A percentile compares a stretch with the other conserved stretches of the same genome.
Conservation (phyloP, 2,113 vertebrate genomes). For the Mobula birostris region DNA sequence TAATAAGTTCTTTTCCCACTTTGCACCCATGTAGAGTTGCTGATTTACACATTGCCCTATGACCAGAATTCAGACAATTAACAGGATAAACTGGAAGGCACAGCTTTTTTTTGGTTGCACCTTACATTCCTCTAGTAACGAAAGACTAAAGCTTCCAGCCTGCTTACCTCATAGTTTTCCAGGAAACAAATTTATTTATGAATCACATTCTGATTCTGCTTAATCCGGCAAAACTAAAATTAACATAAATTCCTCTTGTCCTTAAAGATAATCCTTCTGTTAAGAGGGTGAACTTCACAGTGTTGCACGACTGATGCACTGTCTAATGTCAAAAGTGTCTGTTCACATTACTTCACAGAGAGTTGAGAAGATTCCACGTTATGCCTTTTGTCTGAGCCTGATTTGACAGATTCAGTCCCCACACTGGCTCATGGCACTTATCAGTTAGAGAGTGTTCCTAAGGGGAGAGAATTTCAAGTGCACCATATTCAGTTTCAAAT, state of each 20-base stretch:
- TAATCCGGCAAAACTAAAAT: neutral
- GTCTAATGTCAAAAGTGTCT: conserved; percentile 83
- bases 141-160: neutral
- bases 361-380: conserved; percentile 62
- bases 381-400: conserved; percentile 67
- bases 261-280: conserved; percentile 67
- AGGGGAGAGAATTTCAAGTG: conserved; percentile 66
- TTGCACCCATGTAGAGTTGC: neutral
- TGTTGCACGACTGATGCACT: conserved; percentile 61
- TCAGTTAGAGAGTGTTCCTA: conserved; percentile 70
- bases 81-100: neutral
- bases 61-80: neutral
- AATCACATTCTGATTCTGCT: neutral
- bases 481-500: conserved; percentile 69
- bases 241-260: conserved; percentile 35
- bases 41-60: neutral
- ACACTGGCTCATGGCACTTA: conserved; percentile 70
- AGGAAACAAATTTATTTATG: no score
- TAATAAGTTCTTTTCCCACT: neutral
- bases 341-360: conserved; percentile 66
- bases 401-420: conserved; percentile 73
- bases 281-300: conserved; percentile 61
- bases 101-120: neutral
- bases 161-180: neutral
- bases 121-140: neutral